phyloP scores from a whole-genome alignment of 1,140 invertebrate species.

The Asbolus verrucosus region DNA sequence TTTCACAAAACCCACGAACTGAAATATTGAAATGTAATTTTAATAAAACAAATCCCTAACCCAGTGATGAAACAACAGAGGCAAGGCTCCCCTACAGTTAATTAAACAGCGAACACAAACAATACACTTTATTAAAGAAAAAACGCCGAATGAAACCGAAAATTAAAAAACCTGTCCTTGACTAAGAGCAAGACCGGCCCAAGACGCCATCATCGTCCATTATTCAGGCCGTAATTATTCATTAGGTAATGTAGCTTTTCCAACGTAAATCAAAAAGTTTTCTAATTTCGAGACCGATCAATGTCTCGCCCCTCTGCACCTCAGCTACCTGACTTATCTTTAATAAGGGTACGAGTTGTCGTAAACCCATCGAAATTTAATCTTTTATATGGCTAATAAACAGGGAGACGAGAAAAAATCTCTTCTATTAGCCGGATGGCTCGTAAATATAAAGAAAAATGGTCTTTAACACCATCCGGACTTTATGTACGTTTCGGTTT shows the following conservation, averaged over 20 bases:
- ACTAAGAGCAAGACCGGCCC: not conserved
- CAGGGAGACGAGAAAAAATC: slow-evolving; percentile 3
- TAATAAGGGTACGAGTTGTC: slow-evolving; percentile 1
- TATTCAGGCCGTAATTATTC: slow-evolving; percentile 18
- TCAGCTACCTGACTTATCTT: slow-evolving; percentile 12
- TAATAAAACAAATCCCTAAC: slow-evolving; percentile 22
- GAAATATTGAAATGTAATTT: slow-evolving; percentile 25
- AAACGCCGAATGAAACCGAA: not conserved
- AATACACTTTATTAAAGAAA: slow-evolving; percentile 18
- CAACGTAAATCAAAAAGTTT: slow-evolving; percentile 43
- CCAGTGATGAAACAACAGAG: slow-evolving; percentile 4
- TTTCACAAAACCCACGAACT: not conserved
- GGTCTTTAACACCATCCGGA: not conserved
- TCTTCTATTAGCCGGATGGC: slow-evolving; percentile 10
- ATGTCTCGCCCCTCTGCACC: not conserved
- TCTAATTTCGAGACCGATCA: slow-evolving; percentile 26
- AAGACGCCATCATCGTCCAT: slow-evolving; percentile 13
- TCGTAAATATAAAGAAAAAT: slow-evolving; percentile 3
- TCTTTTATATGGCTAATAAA: slow-evolving; percentile 16
- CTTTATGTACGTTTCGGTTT: not conserved
- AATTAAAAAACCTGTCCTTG: slow-evolving; percentile 23
- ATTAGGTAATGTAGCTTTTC: not conserved
- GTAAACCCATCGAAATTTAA: slow-evolving; percentile 36
- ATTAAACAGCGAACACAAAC: slow-evolving; percentile 35
- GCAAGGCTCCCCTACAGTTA: not conserved